These are phyloP conservation scores for Choloepus didactylus DNA, from an alignment of 2,797 vertebrate species.

Conservation along the genomic window DNA sequence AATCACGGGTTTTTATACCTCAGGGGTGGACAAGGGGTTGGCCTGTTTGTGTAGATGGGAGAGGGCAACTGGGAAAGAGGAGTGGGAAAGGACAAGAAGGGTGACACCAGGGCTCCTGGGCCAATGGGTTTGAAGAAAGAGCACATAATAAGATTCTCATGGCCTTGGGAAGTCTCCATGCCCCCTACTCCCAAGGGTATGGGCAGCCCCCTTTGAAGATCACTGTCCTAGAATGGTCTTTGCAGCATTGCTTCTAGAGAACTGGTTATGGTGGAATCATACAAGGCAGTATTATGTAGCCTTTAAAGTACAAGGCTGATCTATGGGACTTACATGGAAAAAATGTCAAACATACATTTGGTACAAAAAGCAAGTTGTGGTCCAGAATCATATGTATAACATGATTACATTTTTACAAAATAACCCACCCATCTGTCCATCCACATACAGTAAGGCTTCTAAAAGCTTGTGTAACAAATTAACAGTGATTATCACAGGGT, in stretches of 20 bases:
- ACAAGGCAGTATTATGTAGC: not conserved
- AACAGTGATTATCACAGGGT: not conserved
- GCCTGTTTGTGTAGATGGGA: not conserved
- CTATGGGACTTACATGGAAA: not conserved
- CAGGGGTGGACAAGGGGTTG: not conserved
- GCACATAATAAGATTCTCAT: not conserved
- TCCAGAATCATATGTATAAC: not conserved
- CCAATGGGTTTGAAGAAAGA: slow-evolving; percentile 8
- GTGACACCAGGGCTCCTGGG: not conserved
- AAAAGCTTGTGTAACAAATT: not conserved
- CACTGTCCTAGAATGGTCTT: not conserved
- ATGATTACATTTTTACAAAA: not conserved
- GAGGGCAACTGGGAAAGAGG: not conserved
- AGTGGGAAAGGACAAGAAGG: not conserved
- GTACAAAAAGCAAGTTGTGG: not conserved
- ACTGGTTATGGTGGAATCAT: not conserved
- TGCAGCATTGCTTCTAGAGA: not conserved
- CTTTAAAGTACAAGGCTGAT: not conserved
- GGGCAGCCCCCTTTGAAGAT: not conserved
- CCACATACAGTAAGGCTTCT: not conserved
- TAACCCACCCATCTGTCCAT: not conserved
- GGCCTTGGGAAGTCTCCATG: not conserved
- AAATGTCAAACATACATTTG: not conserved
- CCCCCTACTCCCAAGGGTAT: not conserved
- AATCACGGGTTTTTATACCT: not conserved